Evolutionary conservation across 2,797 vertebrate genomes (phyloP).

Genomic region (Lemur catta): DNA sequence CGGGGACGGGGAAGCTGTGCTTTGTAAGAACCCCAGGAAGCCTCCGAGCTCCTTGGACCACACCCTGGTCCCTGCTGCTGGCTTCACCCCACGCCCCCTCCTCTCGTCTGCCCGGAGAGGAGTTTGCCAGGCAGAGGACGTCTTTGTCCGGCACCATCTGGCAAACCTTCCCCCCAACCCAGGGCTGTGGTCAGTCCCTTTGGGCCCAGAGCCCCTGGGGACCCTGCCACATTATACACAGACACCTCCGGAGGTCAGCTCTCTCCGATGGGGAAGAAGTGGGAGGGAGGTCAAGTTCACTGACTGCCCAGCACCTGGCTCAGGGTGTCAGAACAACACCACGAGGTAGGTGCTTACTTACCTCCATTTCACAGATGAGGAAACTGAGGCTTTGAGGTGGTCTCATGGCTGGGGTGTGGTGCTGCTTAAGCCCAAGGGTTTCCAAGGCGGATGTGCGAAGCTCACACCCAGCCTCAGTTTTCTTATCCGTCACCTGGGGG

Average conservation of each 20-base stretch:
- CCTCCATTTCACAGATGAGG: neutral
- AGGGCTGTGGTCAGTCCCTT: rapidly evolving
- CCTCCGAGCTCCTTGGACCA: neutral
- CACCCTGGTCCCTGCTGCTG: neutral
- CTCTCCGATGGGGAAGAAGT: neutral
- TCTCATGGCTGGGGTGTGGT: rapidly evolving
- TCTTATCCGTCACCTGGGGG: neutral
- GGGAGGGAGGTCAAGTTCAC: neutral
- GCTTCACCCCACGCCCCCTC: neutral
- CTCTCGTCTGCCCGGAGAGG: neutral
- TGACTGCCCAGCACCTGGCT: neutral
- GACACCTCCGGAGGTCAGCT: neutral
- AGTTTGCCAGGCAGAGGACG: neutral
- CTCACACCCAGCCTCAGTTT: neutral
- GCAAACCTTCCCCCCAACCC: neutral
- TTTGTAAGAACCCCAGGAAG: neutral
- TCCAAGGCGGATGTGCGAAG: neutral
- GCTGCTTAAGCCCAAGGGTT: rapidly evolving
- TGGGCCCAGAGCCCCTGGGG: neutral
- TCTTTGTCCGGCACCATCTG: rapidly evolving
- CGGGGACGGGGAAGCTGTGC: neutral
- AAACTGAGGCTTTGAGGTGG: neutral
- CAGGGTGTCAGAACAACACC: neutral
- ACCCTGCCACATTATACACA: rapidly evolving
- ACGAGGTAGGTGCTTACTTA: neutral